Conservation (phyloP, 2,888 invertebrate species). For the Itoplectis maculator region DNA sequence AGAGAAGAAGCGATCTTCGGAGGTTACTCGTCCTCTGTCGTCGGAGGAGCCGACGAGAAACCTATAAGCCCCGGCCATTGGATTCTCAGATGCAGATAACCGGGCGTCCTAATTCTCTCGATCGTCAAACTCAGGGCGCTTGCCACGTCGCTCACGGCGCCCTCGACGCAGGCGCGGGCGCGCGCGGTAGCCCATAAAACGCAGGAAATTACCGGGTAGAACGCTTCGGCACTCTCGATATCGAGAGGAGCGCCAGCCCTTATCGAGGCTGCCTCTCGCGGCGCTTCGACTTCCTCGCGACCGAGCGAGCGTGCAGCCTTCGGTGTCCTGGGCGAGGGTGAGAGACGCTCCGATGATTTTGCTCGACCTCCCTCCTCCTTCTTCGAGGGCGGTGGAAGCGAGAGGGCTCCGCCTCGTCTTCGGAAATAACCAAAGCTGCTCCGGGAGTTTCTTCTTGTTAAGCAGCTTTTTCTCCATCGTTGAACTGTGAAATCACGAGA, state of each 20-base stretch:
- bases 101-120: conserved; percentile 81
- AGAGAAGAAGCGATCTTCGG: conserved; percentile 20
- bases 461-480: neutral
- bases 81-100: conserved; percentile 70
- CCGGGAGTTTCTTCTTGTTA: neutral
- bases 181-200: conserved; percentile 77
- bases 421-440: conserved; percentile 17
- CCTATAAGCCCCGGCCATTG: conserved; percentile 55
- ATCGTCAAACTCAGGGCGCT: conserved; percentile 75
- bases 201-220: conserved; percentile 82
- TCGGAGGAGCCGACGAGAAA: conserved; percentile 14
- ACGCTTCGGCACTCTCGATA: conserved; percentile 73
- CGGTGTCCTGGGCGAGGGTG: neutral
- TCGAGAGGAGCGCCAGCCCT: conserved; percentile 67
- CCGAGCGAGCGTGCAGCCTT: conserved; percentile 25
- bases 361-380: neutral
- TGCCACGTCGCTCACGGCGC: conserved; percentile 51
- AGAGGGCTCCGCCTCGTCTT: conserved; percentile 8
- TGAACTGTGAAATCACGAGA: neutral
- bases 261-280: conserved; percentile 71
- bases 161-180: conserved; percentile 68
- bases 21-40: neutral
- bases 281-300: conserved; percentile 26
- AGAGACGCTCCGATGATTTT: neutral
- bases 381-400: neutral